Evolutionary conservation across 1,140 invertebrate genomes (phyloP).

Genomic region (Hylaeus anthracinus): DNA sequence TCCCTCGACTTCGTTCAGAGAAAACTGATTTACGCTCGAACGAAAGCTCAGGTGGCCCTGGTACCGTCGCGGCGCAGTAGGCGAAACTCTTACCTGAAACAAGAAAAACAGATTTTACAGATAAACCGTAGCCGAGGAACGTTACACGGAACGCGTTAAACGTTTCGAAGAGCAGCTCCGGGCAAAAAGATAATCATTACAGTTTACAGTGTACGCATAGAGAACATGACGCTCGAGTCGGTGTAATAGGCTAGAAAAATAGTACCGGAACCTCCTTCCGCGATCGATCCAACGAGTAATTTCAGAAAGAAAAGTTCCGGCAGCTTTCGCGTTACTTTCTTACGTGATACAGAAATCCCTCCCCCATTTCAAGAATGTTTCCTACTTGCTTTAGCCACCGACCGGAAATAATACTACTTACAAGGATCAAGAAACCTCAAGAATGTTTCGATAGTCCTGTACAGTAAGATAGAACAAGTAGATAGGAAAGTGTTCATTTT

Average conservation of each 20-base stretch:
- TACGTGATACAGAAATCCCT: conserved; percentile 63
- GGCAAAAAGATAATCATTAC: neutral
- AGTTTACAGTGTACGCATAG: too few relatives aligned
- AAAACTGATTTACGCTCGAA: conserved; percentile 7
- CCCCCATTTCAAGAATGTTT: neutral
- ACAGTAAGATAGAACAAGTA: neutral
- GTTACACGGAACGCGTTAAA: neutral
- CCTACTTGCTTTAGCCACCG: neutral
- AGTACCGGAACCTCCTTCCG: conserved; percentile 11
- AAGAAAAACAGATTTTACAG: neutral
- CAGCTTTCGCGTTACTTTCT: conserved; percentile 68
- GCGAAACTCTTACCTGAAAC: conserved; percentile 36
- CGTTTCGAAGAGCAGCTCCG: neutral
- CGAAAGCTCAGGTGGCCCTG: conserved; percentile 7
- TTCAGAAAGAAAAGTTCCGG: conserved; percentile 35
- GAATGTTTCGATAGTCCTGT: neutral
- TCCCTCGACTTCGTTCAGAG: neutral
- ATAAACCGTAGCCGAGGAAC: neutral
- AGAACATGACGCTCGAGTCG: neutral
- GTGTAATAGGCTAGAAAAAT: neutral
- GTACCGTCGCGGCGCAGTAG: too few relatives aligned
- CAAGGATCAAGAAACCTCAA: conserved; percentile 3
- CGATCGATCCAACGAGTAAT: conserved; percentile 16
- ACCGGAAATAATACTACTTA: conserved; percentile 58
- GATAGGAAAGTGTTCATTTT: too few relatives aligned